These are phyloP conservation scores for Thyatira batis DNA, from an alignment of 2,888 invertebrate genomes.

Conservation along the genomic window DNA sequence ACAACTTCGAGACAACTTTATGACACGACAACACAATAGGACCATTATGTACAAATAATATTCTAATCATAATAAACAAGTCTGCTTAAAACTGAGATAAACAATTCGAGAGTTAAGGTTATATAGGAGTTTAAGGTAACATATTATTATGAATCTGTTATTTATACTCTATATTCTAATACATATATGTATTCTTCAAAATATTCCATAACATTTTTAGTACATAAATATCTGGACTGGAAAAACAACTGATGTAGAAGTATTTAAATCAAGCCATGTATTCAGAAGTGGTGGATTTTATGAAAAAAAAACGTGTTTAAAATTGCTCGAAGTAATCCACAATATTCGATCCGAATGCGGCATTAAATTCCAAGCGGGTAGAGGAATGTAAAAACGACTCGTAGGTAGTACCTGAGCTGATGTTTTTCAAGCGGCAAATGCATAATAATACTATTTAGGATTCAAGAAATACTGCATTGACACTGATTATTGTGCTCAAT, in stretches of 20 bases:
- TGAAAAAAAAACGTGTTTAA: neutral
- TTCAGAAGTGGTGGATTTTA: neutral
- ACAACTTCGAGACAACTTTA: neutral
- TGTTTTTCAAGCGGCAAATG: neutral
- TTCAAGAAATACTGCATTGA: neutral
- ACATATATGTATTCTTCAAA: too few relatives aligned
- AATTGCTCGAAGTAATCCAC: neutral
- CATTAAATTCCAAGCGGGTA: constrained; percentile 41
- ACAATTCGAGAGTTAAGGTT: neutral
- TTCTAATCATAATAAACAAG: neutral
- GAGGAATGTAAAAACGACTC: constrained; percentile 42
- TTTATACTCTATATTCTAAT: too few relatives aligned
- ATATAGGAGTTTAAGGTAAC: too few relatives aligned
- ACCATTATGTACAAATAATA: neutral
- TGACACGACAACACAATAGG: neutral
- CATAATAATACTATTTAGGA: neutral
- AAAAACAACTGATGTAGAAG: neutral
- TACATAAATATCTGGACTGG: neutral
- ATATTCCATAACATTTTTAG: too few relatives aligned
- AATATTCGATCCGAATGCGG: constrained; percentile 29
- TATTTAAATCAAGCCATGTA: neutral
- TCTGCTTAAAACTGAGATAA: neutral
- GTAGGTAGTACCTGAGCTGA: constrained; percentile 18
- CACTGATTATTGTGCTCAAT: too few relatives aligned
- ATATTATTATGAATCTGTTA: too few relatives aligned